Evolutionary conservation across 2,888 invertebrate genomes (phyloP).

Genomic region (Corbicula japonica): DNA sequence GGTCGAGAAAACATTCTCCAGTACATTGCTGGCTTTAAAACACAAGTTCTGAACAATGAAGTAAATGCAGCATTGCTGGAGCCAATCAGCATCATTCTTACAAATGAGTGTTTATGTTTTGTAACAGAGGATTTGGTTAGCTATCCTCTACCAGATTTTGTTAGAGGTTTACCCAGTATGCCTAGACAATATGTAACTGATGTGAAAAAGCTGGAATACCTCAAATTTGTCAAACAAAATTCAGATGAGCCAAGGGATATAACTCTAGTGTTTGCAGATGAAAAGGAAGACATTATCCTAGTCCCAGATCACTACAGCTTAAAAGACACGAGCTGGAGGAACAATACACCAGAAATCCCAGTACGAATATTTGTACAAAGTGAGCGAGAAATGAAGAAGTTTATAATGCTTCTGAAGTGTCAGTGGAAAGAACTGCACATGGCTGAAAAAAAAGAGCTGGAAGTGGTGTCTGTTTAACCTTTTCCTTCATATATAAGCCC

Average conservation of each 20-base stretch:
- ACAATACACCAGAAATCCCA: constrained; percentile 76
- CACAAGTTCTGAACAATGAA: constrained; percentile 53
- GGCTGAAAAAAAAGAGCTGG: too few species aligned
- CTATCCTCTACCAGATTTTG: constrained; percentile 85
- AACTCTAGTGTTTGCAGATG: constrained; percentile 82
- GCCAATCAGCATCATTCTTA: constrained; percentile 81
- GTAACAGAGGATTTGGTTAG: constrained; percentile 83
- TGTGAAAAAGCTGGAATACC: constrained; percentile 78
- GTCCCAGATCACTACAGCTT: constrained; percentile 83
- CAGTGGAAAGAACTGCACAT: constrained; percentile 82
- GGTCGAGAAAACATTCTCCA: constrained; percentile 74
- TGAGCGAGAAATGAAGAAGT: constrained; percentile 77
- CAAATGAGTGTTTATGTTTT: constrained; percentile 81
- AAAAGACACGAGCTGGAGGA: constrained; percentile 64
- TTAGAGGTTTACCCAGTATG: constrained; percentile 81
- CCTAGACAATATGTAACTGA: constrained; percentile 80
- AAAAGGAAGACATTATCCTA: constrained; percentile 82
- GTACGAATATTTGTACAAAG: constrained; percentile 80
- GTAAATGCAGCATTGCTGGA: constrained; percentile 60
- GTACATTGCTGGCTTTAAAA: constrained; percentile 76
- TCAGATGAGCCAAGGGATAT: constrained; percentile 73
- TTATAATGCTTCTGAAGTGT: constrained; percentile 78
- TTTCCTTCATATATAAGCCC: too few species aligned
- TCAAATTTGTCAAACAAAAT: constrained; percentile 77
- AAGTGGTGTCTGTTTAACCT: too few species aligned